A percentile compares a stretch with the other conserved stretches of the same genome.
Conservation (phyloP, 2,797 vertebrate species). For the Pagetopsis macropterus region DNA sequence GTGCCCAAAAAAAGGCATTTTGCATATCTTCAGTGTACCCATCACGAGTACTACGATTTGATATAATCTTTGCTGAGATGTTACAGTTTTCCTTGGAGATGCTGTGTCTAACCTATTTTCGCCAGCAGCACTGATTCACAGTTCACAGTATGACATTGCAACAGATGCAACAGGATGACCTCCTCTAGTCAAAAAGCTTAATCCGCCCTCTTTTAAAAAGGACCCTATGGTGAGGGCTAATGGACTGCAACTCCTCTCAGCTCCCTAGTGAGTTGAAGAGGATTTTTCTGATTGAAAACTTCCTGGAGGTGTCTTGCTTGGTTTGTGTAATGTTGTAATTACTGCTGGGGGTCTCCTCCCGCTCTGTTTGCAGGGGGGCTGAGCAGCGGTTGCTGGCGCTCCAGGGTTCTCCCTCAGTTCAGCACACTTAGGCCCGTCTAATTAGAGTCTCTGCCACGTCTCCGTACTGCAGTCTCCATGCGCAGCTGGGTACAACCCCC, state of each 20-base stretch:
- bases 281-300: constrained; percentile 83
- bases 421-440: constrained; percentile 82
- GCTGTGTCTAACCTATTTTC: constrained; percentile 15
- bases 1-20: background rate
- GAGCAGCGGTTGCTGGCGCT: constrained; percentile 72
- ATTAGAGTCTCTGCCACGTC: constrained; percentile 83
- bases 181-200: constrained; percentile 55
- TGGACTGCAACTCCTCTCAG: constrained; percentile 73
- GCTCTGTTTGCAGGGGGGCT: constrained; percentile 77
- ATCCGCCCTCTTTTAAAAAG: constrained; percentile 43
- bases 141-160: constrained; percentile 40
- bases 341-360: constrained; percentile 82
- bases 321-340: constrained; percentile 87
- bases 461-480: constrained; percentile 71
- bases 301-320: constrained; percentile 84
- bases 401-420: constrained; percentile 84
- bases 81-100: constrained; percentile 5
- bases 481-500: constrained; percentile 81
- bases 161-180: constrained; percentile 64
- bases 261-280: constrained; percentile 72
- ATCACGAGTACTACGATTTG: background rate
- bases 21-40: background rate
- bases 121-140: constrained; percentile 47
- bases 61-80: background rate
- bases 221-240: constrained; percentile 72